These are phyloP conservation scores for Dermolepida albohirtum DNA, from an alignment of 2,888 invertebrate species.

Conservation along the genomic window DNA sequence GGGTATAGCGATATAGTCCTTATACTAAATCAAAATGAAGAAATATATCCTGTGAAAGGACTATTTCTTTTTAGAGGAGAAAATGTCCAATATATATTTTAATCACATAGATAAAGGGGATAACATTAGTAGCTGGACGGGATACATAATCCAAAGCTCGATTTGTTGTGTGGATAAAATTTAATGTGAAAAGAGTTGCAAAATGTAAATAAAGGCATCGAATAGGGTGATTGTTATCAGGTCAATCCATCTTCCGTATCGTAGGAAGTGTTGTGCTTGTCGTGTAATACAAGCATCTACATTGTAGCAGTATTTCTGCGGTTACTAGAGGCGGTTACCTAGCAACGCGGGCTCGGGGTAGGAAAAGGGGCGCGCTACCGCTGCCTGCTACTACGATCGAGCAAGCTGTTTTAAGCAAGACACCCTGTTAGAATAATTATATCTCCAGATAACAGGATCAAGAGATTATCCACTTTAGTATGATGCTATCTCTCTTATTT, in stretches of 20 bases:
- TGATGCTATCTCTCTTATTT: constrained; percentile 62
- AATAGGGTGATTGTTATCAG: constrained; percentile 61
- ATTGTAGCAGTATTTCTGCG: constrained; percentile 66
- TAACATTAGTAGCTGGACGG: constrained; percentile 24
- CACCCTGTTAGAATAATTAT: constrained; percentile 67
- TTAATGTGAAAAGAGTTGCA: constrained; percentile 54
- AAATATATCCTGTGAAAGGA: too few species aligned
- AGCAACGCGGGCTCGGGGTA: constrained; percentile 58
- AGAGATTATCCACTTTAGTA: constrained; percentile 66
- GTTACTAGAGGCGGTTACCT: constrained; percentile 64
- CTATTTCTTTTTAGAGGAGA: constrained; percentile 9
- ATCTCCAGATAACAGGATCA: constrained; percentile 66
- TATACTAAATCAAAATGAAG: too few species aligned
- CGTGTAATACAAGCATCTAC: constrained; percentile 66
- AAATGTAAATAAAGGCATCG: constrained; percentile 54
- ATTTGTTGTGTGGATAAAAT: constrained; percentile 43
- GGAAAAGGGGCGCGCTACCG: constrained; percentile 55
- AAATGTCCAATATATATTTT: constrained; percentile 32
- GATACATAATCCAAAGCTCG: constrained; percentile 38
- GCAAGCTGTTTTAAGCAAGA: constrained; percentile 67
- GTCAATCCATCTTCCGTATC: constrained; percentile 63
- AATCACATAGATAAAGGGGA: constrained; percentile 27
- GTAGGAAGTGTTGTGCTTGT: constrained; percentile 64
- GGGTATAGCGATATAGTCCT: too few species aligned
- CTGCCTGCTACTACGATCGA: constrained; percentile 56